Percentiles rank a stretch among this genome's conserved stretches.
phyloP scores from a whole-genome alignment of 2,888 invertebrate species.

The Rotaria socialis region DNA sequence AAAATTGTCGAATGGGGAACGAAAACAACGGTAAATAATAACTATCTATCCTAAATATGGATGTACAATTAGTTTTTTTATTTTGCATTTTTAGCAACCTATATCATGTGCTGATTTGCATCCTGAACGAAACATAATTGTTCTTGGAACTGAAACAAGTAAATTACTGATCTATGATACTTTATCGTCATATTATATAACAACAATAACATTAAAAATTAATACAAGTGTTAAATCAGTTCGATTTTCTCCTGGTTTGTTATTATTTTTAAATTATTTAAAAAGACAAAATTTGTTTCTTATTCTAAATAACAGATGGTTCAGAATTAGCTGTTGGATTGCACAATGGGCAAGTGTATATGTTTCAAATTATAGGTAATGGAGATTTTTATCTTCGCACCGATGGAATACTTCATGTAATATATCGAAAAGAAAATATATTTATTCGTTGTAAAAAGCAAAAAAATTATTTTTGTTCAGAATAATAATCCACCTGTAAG shows the following conservation, averaged over 20 bases:
- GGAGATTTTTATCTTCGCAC: neutral
- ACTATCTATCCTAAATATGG: no score
- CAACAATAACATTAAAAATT: conserved; percentile 15
- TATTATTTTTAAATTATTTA: no score
- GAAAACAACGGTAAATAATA: neutral
- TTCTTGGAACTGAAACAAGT: conserved; percentile 16
- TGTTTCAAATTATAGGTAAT: neutral
- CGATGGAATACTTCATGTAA: neutral
- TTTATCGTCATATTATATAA: conserved; percentile 17
- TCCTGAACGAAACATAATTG: conserved; percentile 21
- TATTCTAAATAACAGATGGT: neutral
- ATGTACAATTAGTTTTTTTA: no score
- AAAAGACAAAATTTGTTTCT: no score
- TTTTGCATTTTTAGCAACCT: neutral
- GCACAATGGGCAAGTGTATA: neutral
- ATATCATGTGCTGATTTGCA: conserved; percentile 8
- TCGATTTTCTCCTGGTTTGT: conserved; percentile 14
- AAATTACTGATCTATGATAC: conserved; percentile 16
- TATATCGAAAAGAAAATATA: neutral
- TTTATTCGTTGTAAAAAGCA: neutral
- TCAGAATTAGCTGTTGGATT: neutral
- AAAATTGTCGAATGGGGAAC: neutral
- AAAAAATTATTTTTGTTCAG: neutral
- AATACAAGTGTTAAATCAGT: conserved; percentile 20
- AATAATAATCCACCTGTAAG: neutral